Evolutionary conservation across 2,888 invertebrate genomes (phyloP).

Genomic region (Euzophera pinguis): DNA sequence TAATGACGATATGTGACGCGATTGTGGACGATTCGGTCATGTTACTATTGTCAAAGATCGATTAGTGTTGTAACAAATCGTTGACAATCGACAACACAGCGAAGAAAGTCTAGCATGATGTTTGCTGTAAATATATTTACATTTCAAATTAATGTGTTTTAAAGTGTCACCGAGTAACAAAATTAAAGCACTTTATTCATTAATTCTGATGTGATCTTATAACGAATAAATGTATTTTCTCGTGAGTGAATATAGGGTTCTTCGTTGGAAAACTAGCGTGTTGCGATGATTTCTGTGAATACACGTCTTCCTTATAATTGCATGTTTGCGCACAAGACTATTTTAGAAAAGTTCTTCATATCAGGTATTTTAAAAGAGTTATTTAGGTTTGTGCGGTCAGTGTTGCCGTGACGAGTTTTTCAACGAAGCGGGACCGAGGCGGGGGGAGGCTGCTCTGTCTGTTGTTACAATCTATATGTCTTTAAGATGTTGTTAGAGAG

Average conservation of each 20-base stretch:
- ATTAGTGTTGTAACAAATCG: not conserved
- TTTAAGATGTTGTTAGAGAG: conserved; percentile 55
- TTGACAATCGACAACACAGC: not conserved
- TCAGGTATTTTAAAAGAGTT: conserved; percentile 60
- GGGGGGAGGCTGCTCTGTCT: conserved; percentile 27
- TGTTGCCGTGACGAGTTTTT: conserved; percentile 49
- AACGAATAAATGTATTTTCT: conserved; percentile 48
- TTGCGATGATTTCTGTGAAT: conserved; percentile 43
- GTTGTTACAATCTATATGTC: conserved; percentile 59
- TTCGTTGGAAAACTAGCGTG: conserved; percentile 65
- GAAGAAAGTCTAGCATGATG: conserved; percentile 17
- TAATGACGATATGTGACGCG: not conserved
- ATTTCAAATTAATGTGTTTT: conserved; percentile 65
- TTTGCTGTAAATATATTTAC: conserved; percentile 68
- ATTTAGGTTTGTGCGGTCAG: conserved; percentile 43
- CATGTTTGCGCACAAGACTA: conserved; percentile 70
- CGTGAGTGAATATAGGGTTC: conserved; percentile 31
- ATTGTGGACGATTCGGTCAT: not conserved
- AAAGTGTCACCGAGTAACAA: conserved; percentile 61
- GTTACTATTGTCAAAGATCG: not conserved
- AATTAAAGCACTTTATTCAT: conserved; percentile 62
- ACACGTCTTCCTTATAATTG: conserved; percentile 70
- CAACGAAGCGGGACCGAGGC: conserved; percentile 45
- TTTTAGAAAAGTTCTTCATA: conserved; percentile 68
- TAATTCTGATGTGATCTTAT: conserved; percentile 60